A percentile compares a stretch with the other conserved stretches of the same genome.
These are phyloP conservation scores for Trachelus iudaicus DNA, from an alignment of 2,888 invertebrate genomes.

Conservation along the genomic window DNA sequence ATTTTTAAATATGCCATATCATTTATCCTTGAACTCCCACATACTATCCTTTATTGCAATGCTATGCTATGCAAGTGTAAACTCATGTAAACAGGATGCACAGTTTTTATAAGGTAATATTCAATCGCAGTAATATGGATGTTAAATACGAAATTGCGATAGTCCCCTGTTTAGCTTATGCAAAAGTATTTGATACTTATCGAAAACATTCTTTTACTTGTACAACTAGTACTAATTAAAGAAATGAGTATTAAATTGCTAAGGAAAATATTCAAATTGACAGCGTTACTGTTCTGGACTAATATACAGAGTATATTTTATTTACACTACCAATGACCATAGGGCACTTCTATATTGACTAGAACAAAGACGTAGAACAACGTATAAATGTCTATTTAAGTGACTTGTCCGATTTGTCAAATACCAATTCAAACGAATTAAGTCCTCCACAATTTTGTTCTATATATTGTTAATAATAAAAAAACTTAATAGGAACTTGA, in stretches of 20 bases:
- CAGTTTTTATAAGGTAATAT: not conserved
- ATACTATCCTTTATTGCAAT: not conserved
- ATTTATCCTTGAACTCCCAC: not conserved
- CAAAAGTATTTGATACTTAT: not conserved
- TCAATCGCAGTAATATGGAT: not conserved
- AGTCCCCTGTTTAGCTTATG: not conserved
- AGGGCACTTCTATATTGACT: not conserved
- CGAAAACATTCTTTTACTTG: not conserved
- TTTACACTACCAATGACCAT: not conserved
- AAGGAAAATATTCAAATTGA: not conserved
- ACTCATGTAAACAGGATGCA: not conserved
- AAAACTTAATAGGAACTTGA: too few relatives aligned
- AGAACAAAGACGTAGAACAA: not conserved
- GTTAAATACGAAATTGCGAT: not conserved
- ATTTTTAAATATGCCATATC: not conserved
- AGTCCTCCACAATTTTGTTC: too few relatives aligned
- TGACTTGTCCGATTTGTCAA: not conserved
- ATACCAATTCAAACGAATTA: too few relatives aligned
- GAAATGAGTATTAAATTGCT: not conserved
- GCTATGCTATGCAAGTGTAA: not conserved
- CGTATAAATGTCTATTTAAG: not conserved
- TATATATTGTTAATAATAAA: too few relatives aligned
- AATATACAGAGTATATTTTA: constrained; percentile 4
- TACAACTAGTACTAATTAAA: not conserved
- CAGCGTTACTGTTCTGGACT: not conserved